Percentiles rank a stretch among this genome's conserved stretches.
Evolutionary conservation across 1,140 invertebrate species (phyloP).

Genomic region (Drosophila aff.): DNA sequence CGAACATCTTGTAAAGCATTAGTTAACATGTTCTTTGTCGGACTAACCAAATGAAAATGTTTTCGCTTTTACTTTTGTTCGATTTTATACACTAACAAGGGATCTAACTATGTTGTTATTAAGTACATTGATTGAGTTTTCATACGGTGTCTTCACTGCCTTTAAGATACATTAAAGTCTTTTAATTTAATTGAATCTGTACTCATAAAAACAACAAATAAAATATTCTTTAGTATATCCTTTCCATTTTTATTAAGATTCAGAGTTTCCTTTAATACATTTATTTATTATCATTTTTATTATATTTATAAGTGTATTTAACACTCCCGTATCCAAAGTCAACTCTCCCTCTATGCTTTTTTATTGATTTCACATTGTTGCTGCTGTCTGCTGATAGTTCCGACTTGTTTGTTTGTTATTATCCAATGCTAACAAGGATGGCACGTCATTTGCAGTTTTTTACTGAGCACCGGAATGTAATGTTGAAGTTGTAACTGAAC

Average conservation of each 20-base stretch:
- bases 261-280: background rate
- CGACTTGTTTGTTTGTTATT: slow-evolving; percentile 31
- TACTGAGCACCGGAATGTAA: slow-evolving; percentile 3
- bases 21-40: slow-evolving; percentile 29
- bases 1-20: slow-evolving; percentile 32
- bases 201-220: background rate
- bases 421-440: slow-evolving; percentile 50
- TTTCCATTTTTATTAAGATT: background rate
- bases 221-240: background rate
- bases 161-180: background rate
- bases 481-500: slow-evolving; percentile 33
- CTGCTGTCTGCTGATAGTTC: slow-evolving; percentile 4
- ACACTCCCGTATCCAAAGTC: background rate
- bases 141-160: background rate
- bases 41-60: slow-evolving; percentile 46
- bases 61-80: slow-evolving; percentile 20
- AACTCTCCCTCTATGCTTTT: background rate
- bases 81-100: background rate
- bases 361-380: slow-evolving; percentile 38
- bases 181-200: background rate
- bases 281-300: background rate
- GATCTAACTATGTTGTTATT: background rate
- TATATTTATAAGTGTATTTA: background rate
- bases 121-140: background rate
- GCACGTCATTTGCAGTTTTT: slow-evolving; percentile 59